A percentile compares a stretch with the other conserved stretches of the same genome.
Evolutionary conservation across 1,140 invertebrate species (phyloP).

Genomic region (Lepidurus apus): DNA sequence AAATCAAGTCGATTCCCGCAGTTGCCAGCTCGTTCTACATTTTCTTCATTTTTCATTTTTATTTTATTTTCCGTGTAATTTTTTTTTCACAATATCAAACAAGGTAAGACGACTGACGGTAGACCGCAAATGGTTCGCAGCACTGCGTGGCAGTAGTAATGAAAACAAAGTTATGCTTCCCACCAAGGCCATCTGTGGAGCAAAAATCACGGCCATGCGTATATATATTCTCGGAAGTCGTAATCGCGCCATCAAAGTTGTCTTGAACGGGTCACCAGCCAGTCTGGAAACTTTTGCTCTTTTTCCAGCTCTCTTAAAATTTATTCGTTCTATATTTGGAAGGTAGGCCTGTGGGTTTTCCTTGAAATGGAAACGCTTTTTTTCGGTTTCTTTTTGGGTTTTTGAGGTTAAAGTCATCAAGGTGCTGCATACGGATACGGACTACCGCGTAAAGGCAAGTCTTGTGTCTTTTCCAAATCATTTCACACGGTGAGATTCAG

Average conservation of each 20-base stretch:
- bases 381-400: neutral
- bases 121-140: neutral
- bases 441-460: constrained; percentile 14
- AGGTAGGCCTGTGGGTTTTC: too few relatives aligned
- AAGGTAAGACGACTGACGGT: neutral
- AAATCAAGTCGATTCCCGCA: too few relatives aligned
- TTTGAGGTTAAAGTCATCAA: constrained; percentile 14
- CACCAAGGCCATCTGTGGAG: neutral
- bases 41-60: neutral
- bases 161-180: neutral
- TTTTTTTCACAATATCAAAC: neutral
- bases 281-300: neutral
- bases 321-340: neutral
- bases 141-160: neutral
- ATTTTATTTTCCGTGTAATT: neutral
- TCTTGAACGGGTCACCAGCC: neutral
- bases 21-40: too few relatives aligned
- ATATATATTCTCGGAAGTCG: neutral
- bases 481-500: constrained; percentile 12
- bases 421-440: constrained; percentile 7
- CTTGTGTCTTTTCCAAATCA: constrained; percentile 13
- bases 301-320: neutral
- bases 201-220: neutral
- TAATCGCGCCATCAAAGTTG: neutral
- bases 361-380: too few relatives aligned